Evolutionary conservation across 2,888 invertebrate species (phyloP).

Genomic region (Lepidocyrtinus sp.): DNA sequence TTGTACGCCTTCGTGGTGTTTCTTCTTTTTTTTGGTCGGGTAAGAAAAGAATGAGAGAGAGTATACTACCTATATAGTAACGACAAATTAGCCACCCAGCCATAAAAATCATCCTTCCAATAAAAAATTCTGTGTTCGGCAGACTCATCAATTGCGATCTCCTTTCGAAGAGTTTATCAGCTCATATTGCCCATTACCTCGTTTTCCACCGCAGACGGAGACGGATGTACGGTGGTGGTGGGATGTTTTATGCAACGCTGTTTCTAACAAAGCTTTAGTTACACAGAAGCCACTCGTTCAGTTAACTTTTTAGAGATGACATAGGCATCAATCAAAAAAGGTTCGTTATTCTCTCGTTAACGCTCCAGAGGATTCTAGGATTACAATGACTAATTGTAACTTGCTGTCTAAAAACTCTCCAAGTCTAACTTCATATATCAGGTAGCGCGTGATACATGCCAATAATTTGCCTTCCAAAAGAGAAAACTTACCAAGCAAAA

Average conservation of each 20-base stretch:
- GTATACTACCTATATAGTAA: background rate
- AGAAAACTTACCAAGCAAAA: no score
- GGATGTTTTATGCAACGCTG: no score
- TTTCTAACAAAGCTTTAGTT: background rate
- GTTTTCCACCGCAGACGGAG: background rate
- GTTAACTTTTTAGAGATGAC: background rate
- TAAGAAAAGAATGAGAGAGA: background rate
- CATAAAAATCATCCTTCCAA: conserved; percentile 51
- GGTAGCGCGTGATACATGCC: no score
- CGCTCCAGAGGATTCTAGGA: conserved; percentile 6
- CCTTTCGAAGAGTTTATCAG: conserved; percentile 8
- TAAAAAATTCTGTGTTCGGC: conserved; percentile 34
- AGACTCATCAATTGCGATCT: conserved; percentile 9
- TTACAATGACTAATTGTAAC: conserved; percentile 15
- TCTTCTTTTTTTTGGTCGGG: background rate
- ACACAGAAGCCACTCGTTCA: no score
- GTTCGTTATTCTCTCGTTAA: conserved; percentile 18
- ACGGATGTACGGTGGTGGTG: no score
- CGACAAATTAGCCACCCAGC: conserved; percentile 49
- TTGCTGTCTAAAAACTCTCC: no score
- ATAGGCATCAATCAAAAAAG: conserved; percentile 5
- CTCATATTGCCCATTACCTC: conserved; percentile 8
- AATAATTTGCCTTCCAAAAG: no score
- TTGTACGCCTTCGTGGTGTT: background rate
- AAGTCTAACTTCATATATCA: no score